Evolutionary conservation across 2,888 invertebrate genomes (phyloP).

Genomic region (Cephonodes hylas): DNA sequence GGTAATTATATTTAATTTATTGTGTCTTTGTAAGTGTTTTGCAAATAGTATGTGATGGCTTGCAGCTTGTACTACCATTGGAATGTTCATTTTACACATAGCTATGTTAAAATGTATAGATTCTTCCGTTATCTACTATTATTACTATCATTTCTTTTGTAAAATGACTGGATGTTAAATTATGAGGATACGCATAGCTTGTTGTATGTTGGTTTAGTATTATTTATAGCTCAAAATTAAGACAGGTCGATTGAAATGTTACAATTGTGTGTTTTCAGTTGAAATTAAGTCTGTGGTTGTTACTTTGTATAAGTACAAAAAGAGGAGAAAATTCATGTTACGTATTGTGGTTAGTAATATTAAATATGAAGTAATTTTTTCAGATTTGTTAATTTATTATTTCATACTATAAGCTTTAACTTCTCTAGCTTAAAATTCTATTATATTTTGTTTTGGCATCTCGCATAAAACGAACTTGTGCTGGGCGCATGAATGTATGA

Average conservation of each 20-base stretch:
- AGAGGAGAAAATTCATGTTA: too few relatives aligned
- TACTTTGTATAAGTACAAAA: too few relatives aligned
- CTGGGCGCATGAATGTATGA: too few relatives aligned
- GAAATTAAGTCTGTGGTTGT: neutral
- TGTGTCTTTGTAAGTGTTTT: neutral
- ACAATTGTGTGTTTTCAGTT: neutral
- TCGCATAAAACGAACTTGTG: neutral
- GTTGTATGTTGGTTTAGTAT: neutral
- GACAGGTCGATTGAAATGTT: neutral
- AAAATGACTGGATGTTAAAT: neutral
- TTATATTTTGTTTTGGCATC: too few relatives aligned
- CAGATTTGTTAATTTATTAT: too few relatives aligned
- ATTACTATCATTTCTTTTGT: too few relatives aligned
- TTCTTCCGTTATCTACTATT: neutral
- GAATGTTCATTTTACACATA: neutral
- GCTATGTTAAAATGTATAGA: neutral
- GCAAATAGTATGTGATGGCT: neutral
- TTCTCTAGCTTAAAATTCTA: too few relatives aligned
- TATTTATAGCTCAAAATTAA: neutral
- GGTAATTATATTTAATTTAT: neutral
- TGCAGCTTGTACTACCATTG: slow-evolving; percentile 2
- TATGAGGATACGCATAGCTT: neutral
- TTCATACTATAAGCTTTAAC: too few relatives aligned
- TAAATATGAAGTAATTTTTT: too few relatives aligned
- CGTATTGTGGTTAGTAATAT: too few relatives aligned